Evolutionary conservation across 37 sponge, comb jelly and placozoan genomes (phyloP).

Genomic region (Agelas oroides): DNA sequence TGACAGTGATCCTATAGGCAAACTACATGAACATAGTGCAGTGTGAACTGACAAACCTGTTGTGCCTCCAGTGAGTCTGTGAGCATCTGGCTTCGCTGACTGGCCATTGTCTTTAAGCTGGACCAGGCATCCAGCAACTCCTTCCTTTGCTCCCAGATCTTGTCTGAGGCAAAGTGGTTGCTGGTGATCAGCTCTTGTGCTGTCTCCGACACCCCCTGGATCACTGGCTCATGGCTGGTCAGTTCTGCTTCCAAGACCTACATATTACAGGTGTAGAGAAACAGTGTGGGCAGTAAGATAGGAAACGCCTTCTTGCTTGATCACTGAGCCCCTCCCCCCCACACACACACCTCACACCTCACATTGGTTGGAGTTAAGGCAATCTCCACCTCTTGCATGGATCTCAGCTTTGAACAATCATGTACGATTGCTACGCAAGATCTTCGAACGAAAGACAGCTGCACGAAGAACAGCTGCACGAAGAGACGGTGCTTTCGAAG

Average conservation of each 20-base stretch:
- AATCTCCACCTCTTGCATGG: too few species aligned
- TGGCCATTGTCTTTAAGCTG: conserved; percentile 49
- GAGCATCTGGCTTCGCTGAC: conserved; percentile 62
- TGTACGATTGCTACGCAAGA: too few species aligned
- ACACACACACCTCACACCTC: too few species aligned
- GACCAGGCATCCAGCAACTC: conserved; percentile 70
- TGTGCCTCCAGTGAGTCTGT: conserved; percentile 74
- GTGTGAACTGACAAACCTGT: conserved; percentile 60
- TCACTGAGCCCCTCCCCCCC: too few species aligned
- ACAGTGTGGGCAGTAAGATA: not conserved
- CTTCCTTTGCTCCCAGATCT: conserved; percentile 44
- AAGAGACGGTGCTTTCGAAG: too few species aligned
- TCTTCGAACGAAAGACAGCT: too few species aligned
- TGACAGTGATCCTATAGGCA: too few species aligned
- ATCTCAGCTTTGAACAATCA: too few species aligned
- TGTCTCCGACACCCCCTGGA: conserved; percentile 45
- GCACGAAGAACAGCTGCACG: too few species aligned
- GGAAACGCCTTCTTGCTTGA: too few species aligned
- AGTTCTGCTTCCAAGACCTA: conserved; percentile 85
- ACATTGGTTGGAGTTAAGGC: too few species aligned
- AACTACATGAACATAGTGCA: too few species aligned
- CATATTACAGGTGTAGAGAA: not conserved
- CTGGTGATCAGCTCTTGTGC: conserved; percentile 70
- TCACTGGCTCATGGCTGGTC: conserved; percentile 67
- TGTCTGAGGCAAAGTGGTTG: conserved; percentile 73